phyloP scores from a whole-genome alignment of 2,888 invertebrate species.

The Pardosa pseudoannulata region DNA sequence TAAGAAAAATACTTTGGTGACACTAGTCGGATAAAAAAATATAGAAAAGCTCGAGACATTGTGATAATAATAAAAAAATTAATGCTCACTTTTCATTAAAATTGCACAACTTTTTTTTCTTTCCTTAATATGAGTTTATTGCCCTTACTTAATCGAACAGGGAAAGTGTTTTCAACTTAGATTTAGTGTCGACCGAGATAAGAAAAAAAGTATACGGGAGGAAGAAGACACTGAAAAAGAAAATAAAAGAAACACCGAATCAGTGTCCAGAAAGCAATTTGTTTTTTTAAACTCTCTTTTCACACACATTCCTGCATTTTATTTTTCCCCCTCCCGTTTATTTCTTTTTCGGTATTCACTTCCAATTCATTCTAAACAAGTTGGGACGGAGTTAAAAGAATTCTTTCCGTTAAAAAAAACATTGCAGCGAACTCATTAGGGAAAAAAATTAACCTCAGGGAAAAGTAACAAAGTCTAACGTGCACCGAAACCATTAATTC shows the following conservation, averaged over 20 bases:
- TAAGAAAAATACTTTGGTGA: neutral
- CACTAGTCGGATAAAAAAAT: neutral
- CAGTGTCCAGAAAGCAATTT: constrained; percentile 35
- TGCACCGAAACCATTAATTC: constrained; percentile 45
- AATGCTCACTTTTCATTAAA: constrained; percentile 10
- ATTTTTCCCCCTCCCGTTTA: constrained; percentile 2
- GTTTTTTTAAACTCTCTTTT: constrained; percentile 18
- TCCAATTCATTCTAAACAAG: constrained; percentile 29
- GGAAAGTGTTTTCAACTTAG: constrained; percentile 28
- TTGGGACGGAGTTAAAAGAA: neutral
- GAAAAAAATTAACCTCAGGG: constrained; percentile 33
- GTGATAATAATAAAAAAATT: no score
- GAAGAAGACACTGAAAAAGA: neutral
- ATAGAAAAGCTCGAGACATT: no score
- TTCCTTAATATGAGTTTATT: constrained; percentile 38
- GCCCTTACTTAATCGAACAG: constrained; percentile 29
- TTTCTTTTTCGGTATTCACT: constrained; percentile 14
- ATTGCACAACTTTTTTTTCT: neutral
- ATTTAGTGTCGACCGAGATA: constrained; percentile 13
- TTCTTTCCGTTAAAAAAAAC: constrained; percentile 9
- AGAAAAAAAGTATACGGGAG: neutral
- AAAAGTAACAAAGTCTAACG: constrained; percentile 23
- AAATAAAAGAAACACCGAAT: neutral
- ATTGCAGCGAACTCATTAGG: constrained; percentile 17
- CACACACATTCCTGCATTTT: no score